phyloP scores from a whole-genome alignment of 2,797 vertebrate genomes.

The Antennarius maculatus region DNA sequence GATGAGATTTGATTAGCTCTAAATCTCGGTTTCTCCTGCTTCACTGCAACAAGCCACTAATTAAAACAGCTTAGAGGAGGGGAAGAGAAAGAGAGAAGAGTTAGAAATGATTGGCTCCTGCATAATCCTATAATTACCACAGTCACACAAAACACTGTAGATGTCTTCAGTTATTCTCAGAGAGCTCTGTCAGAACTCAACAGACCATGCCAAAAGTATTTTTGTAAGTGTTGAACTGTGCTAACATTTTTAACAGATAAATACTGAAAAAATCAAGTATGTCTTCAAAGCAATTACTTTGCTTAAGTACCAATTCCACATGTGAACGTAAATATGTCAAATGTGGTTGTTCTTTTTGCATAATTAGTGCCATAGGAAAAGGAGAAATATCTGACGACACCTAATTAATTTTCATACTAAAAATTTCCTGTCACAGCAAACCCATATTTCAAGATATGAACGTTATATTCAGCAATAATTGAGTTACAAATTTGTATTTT shows the following conservation, averaged over 20 bases:
- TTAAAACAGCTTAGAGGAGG: slow-evolving; percentile 81
- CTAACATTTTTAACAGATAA: slow-evolving; percentile 42
- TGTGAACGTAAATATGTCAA: slow-evolving; percentile 8
- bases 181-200: slow-evolving; percentile 60
- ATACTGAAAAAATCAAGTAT: slow-evolving; percentile 19
- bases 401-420: background rate
- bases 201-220: slow-evolving; percentile 46
- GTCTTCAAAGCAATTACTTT: slow-evolving; percentile 31
- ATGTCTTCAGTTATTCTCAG: slow-evolving; percentile 70
- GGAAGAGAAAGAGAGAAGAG: slow-evolving; percentile 46
- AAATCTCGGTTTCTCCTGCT: slow-evolving; percentile 80
- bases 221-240: slow-evolving; percentile 19
- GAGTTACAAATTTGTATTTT: background rate
- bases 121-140: slow-evolving; percentile 85
- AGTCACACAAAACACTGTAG: slow-evolving; percentile 78
- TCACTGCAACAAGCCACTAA: slow-evolving; percentile 82
- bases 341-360: background rate
- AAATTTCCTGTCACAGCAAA: too few species aligned
- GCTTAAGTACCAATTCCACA: slow-evolving; percentile 5
- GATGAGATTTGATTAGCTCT: slow-evolving; percentile 77
- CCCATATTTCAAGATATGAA: background rate
- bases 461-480: background rate
- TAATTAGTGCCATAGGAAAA: background rate
- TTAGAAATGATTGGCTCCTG: slow-evolving; percentile 76
- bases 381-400: background rate